These are phyloP conservation scores for Aurelia aurita complex sp. Pacific DNA, from an alignment of 30 jellyfish, hydroid and myxozoan species.

Conservation along the genomic window DNA sequence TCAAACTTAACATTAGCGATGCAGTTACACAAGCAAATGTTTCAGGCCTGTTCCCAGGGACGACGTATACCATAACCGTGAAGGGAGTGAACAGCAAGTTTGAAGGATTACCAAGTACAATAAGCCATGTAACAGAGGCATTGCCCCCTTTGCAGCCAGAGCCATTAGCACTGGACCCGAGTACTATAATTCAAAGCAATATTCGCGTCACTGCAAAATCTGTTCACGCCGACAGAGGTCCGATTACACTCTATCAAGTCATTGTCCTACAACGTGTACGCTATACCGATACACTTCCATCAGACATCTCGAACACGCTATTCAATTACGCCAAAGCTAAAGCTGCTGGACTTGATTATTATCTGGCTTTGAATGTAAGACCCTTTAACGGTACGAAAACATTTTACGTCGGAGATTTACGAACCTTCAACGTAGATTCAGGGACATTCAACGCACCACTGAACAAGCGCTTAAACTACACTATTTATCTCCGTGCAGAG, in stretches of 20 bases:
- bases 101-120: neutral
- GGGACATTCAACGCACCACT: constrained; percentile 57
- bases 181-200: constrained; percentile 8
- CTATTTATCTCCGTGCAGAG: constrained; percentile 48
- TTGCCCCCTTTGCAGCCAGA: constrained; percentile 51
- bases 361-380: constrained; percentile 9
- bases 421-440: neutral
- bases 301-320: neutral
- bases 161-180: constrained; percentile 10
- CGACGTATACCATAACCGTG: constrained; percentile 25
- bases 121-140: constrained; percentile 35
- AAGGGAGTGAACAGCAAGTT: constrained; percentile 16
- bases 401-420: constrained; percentile 66
- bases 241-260: constrained; percentile 50
- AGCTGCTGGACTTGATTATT: constrained; percentile 25
- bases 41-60: constrained; percentile 30
- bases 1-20: neutral
- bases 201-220: constrained; percentile 29
- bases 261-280: constrained; percentile 9
- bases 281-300: neutral
- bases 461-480: constrained; percentile 36
- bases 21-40: constrained; percentile 7
- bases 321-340: constrained; percentile 12
- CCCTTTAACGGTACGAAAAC: constrained; percentile 16
- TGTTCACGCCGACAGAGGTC: constrained; percentile 46